Evolutionary conservation across 2,888 invertebrate genomes (phyloP), one percentile per base, ranked within the genome.

Genomic region (Priocnemis perturbator): DNA sequence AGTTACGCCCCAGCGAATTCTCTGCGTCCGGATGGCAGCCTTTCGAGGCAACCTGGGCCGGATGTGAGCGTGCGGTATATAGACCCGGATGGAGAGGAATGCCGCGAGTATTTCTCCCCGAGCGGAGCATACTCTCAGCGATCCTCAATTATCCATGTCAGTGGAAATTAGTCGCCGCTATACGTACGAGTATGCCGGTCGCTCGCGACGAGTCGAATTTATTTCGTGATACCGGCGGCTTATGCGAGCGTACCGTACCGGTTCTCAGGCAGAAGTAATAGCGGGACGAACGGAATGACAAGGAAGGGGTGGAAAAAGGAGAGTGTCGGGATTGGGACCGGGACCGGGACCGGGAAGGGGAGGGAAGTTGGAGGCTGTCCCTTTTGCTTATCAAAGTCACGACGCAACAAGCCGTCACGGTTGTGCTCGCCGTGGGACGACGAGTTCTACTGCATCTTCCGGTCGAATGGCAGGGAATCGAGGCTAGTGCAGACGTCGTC

Each of bases 131-230:
- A 9, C 21, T 20, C 14, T 19, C 45, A 66, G 57, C 58, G 60
- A 69, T 74, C 52, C 74, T 67, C 72, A 69, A 74, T 78, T 78
- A 78, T 77, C 69, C 64, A 48, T 69, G 57, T 68, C 77, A 57
- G 53, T 21, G 72, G 30, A 59, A 79, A 79, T 79, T 69, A 77
- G 72, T 69, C 67, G 61, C n/a, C 45, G 47, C 45, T 21, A 19
- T 58, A 44, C 44, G 37, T 37, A 37, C 37, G n/a, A n/a, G n/a
- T n/a, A n/a, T n/a, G 4, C 1, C 37, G 7, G 37, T 37, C 37
- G 14, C 37, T 37, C 7, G 11, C 37, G 1, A 9, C 37, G 37
- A 64, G 45, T 62, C 44, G 77, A 72, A 74, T 74, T 78, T 74
- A 70, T 71, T 76, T 70, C 55, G 3, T 2, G 47, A 17, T n/a